These are phyloP conservation scores for Misgurnus anguillicaudatus DNA, from an alignment of 2,113 vertebrate species.

Conservation along the genomic window DNA sequence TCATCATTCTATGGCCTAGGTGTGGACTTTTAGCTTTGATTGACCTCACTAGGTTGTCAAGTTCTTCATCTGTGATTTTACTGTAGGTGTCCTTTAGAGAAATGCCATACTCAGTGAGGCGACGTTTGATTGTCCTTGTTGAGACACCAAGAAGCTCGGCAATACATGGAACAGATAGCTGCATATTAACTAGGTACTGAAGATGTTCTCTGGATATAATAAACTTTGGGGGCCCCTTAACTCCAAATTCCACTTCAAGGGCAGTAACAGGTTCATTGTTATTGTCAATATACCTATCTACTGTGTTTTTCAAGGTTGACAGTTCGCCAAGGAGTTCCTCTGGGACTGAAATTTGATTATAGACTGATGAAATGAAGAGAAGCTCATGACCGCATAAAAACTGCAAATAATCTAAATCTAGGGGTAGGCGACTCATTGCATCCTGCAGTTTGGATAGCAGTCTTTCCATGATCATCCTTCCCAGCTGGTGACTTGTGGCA, in stretches of 20 bases:
- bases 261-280: not conserved
- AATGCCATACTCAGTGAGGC: not conserved
- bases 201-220: not conserved
- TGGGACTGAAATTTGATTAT: not conserved
- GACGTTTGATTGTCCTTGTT: not conserved
- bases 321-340: not conserved
- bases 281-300: not conserved
- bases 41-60: slow-evolving; percentile 23
- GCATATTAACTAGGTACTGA: not conserved
- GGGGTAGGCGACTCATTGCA: not conserved
- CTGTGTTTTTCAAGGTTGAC: not conserved
- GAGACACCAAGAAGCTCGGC: slow-evolving; percentile 6
- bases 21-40: slow-evolving; percentile 20
- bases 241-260: slow-evolving; percentile 6
- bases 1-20: slow-evolving; percentile 15
- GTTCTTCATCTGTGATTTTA: slow-evolving; percentile 23
- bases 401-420: not conserved
- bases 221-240: not conserved
- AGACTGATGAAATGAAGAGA: not conserved
- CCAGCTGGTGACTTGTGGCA: not conserved
- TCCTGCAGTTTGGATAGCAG: slow-evolving; percentile 5
- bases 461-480: not conserved
- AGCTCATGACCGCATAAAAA: not conserved
- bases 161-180: slow-evolving; percentile 3
- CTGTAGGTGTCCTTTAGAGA: slow-evolving; percentile 18